A percentile compares a stretch with the other conserved stretches of the same genome.
Evolutionary conservation across 2,888 invertebrate genomes (phyloP).

Genomic region (Pachycephus smyrnensis): DNA sequence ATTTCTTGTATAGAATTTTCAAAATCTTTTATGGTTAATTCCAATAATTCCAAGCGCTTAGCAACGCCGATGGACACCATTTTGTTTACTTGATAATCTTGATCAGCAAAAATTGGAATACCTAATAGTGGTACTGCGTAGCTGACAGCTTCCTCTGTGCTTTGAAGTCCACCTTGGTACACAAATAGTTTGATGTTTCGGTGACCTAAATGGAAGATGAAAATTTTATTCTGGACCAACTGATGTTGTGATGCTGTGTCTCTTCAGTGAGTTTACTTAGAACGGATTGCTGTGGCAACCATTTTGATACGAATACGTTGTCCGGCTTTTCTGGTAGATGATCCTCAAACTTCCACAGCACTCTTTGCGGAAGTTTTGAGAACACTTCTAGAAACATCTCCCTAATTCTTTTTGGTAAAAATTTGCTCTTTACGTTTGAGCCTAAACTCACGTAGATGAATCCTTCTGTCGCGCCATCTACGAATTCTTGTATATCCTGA

Average conservation of each 20-base stretch:
- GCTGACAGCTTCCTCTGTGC: constrained; percentile 46
- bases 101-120: constrained; percentile 43
- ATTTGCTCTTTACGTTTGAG: constrained; percentile 66
- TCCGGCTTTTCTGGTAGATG: constrained; percentile 60
- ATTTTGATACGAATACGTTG: constrained; percentile 67
- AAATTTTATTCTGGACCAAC: neutral
- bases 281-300: constrained; percentile 66
- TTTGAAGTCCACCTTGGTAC: constrained; percentile 49
- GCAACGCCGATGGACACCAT: constrained; percentile 34
- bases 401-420: constrained; percentile 63
- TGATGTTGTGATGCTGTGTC: neutral
- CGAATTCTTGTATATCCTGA: constrained; percentile 62
- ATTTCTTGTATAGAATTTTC: constrained; percentile 30
- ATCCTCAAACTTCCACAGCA: constrained; percentile 69
- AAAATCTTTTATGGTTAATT: constrained; percentile 16
- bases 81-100: constrained; percentile 32
- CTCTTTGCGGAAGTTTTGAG: constrained; percentile 61
- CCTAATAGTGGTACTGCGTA: constrained; percentile 44
- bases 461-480: constrained; percentile 65
- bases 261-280: constrained; percentile 48
- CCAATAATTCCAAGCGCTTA: constrained; percentile 14
- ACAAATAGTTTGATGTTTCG: constrained; percentile 44
- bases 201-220: constrained; percentile 36
- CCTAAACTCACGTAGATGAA: constrained; percentile 70
- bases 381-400: constrained; percentile 65